A percentile compares a stretch with the other conserved stretches of the same genome.
Conservation (phyloP, 2,113 vertebrate genomes). For the Triplophysa siluroides region DNA sequence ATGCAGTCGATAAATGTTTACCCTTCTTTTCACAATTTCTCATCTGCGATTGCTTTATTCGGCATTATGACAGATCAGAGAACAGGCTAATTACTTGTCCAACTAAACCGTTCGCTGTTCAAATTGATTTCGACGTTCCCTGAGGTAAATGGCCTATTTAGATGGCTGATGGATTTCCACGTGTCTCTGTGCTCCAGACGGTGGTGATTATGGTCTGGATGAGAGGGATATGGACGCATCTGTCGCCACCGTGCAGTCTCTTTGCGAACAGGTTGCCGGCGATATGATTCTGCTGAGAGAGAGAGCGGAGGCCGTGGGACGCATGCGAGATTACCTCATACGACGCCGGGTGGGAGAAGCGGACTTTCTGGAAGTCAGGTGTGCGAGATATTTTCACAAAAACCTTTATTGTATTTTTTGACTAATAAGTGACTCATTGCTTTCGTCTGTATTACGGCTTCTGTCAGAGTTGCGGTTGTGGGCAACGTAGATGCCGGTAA, state of each 20-base stretch:
- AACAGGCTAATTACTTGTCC: background rate
- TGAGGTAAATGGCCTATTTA: constrained; percentile 16
- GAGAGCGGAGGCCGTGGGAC: constrained; percentile 85
- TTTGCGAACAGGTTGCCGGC: constrained; percentile 90
- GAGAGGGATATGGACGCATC: constrained; percentile 95
- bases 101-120: constrained; percentile 18
- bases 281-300: constrained; percentile 91
- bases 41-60: background rate
- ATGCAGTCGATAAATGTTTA: background rate
- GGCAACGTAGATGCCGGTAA: constrained; percentile 95
- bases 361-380: constrained; percentile 99
- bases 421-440: background rate
- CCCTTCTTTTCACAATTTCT: background rate
- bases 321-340: constrained; percentile 90
- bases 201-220: constrained; percentile 90
- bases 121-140: constrained; percentile 30
- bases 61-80: background rate
- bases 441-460: background rate
- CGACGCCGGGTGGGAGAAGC: constrained; percentile 92
- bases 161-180: background rate
- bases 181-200: constrained; percentile 72
- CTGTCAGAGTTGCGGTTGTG: constrained; percentile 88
- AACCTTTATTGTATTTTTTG: too few relatives aligned
- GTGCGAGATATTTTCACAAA: constrained; percentile 8
- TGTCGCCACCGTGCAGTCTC: constrained; percentile 89